Evolutionary conservation across 2,888 invertebrate species (phyloP), one percentile per base, ranked within the genome.

Genomic region (Morpho deidamia): DNA sequence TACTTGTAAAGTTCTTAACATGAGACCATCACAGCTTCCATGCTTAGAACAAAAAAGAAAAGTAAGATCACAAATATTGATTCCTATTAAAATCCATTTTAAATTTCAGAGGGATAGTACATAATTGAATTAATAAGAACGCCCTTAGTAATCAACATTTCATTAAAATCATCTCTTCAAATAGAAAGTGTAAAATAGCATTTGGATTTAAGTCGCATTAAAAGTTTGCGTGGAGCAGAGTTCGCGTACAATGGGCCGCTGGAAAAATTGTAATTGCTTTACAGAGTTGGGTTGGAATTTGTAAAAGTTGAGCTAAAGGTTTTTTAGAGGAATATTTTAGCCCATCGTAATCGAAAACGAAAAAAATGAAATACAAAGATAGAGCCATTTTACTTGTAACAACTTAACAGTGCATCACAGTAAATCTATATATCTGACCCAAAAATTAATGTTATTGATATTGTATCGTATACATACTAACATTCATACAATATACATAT

Each of bases 191-290:
- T 79, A 80, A 83, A 84, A 83, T 79, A 80, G 78, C 82, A 83
- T 84, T 84, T 81, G 79, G 82, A 84, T 84, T 81, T 80, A 83
- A 84, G 83, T 81, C 83, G 78, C 84, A 84, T 85, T 86, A 86
- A 85, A 86, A 86, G 84, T 86, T 86, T 81, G 73, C 80, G 81
- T 80, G 82, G 23, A 80, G 81, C 76, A 60, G 83, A 82, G 81
- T 83, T 77, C 73, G 76, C 55, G 80, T 78, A 86, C 85, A 86
- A 86, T 85, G 83, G 74, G 76, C 76, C 72, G 81, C 75, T 78
- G 82, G 80, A 86, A 86, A 86, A 86, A 85, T 81, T 85, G 82
- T 85, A 85, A 86, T 86, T 86, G 83, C 83, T 84, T 85, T 80
- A 76, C 74, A 66, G 76, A 84, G 81, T 83, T 81, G 70, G 70